These are phyloP conservation scores for Tridacna crocea DNA, from an alignment of 2,888 invertebrate species.

Conservation along the genomic window DNA sequence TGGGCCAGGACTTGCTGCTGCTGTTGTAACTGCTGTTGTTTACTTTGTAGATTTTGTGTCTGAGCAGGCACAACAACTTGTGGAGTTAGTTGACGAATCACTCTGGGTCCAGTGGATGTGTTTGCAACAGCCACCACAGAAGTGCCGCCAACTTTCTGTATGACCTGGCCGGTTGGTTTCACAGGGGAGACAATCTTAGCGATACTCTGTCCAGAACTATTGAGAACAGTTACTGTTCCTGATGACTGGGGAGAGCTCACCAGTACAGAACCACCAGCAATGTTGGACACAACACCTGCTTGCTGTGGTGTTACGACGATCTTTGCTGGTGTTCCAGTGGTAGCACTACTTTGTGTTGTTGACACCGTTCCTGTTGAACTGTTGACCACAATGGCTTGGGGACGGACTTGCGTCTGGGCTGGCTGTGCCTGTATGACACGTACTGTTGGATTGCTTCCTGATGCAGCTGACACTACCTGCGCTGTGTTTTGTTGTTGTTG, in stretches of 20 bases:
- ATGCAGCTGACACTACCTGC: conserved; percentile 34
- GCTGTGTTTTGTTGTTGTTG: conserved; percentile 44
- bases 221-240: conserved; percentile 47
- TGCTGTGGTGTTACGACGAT: conserved; percentile 57
- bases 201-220: conserved; percentile 51
- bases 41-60: conserved; percentile 39
- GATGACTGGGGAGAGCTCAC: conserved; percentile 50
- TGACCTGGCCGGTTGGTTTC: conserved; percentile 44
- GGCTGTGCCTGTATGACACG: conserved; percentile 39
- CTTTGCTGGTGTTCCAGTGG: conserved; percentile 54
- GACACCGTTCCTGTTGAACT: conserved; percentile 47
- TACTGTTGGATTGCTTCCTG: conserved; percentile 30
- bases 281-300: conserved; percentile 20
- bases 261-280: conserved; percentile 31
- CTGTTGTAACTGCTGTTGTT: conserved; percentile 57
- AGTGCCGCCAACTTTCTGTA: conserved; percentile 57
- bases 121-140: conserved; percentile 53
- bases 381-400: conserved; percentile 58
- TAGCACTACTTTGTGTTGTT: conserved; percentile 25
- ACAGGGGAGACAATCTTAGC: conserved; percentile 53
- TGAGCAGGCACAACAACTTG: conserved; percentile 52
- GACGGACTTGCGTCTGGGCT: conserved; percentile 39
- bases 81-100: conserved; percentile 57
- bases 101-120: conserved; percentile 47
- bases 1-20: conserved; percentile 54